These are phyloP conservation scores for Peribatodes rhomboidaria DNA, from an alignment of 2,888 invertebrate species.

Conservation along the genomic window DNA sequence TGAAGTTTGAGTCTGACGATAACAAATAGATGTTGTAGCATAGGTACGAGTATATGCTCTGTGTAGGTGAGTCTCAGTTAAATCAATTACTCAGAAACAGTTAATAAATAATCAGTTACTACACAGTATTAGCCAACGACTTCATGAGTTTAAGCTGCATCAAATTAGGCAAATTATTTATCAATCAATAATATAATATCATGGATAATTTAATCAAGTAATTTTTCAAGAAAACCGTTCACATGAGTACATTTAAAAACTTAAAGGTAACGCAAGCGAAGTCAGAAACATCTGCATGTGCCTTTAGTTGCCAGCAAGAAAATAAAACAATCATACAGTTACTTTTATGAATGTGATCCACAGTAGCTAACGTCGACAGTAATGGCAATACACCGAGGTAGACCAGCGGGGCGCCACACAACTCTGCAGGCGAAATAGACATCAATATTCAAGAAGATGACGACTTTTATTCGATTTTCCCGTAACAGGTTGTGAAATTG, in stretches of 20 bases:
- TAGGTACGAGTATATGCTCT: no score
- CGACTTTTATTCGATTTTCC: slow-evolving; percentile 25
- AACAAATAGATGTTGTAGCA: no score
- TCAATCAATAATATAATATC: no score
- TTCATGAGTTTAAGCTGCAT: no score
- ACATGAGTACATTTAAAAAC: neutral
- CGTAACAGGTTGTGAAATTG: slow-evolving; percentile 20
- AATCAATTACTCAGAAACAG: no score
- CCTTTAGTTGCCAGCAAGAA: slow-evolving; percentile 4
- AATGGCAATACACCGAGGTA: slow-evolving; percentile 25
- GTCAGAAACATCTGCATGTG: neutral
- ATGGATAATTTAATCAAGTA: no score
- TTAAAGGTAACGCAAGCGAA: neutral
- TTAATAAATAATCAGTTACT: no score
- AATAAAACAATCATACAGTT: slow-evolving; percentile 25
- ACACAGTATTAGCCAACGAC: no score
- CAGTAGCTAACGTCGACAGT: slow-evolving; percentile 30
- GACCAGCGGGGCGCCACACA: slow-evolving; percentile 18
- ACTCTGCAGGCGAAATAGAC: slow-evolving; percentile 20
- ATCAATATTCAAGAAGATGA: slow-evolving; percentile 19
- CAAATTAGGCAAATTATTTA: no score
- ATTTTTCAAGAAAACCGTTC: neutral
- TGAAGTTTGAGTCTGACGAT: no score
- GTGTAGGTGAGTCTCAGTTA: no score
- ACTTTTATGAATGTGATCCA: slow-evolving; percentile 23